phyloP scores from a whole-genome alignment of 1,140 invertebrate genomes.

The Caenorhabditis tropicalis region DNA sequence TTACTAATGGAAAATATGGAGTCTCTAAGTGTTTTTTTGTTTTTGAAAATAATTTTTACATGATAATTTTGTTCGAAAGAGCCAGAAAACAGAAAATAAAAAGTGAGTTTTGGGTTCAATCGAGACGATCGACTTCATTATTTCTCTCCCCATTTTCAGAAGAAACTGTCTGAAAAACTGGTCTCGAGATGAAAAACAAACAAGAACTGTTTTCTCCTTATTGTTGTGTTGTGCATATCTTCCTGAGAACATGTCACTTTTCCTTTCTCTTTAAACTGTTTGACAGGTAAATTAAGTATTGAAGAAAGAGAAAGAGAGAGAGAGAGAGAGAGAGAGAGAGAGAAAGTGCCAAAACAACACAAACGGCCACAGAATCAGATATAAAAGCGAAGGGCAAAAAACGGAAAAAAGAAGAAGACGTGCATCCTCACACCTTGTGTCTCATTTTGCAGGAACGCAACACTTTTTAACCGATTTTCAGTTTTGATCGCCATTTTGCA shows the following conservation, averaged over 20 bases:
- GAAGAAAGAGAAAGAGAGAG: background rate
- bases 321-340: background rate
- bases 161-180: background rate
- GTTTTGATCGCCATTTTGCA: conserved; percentile 38
- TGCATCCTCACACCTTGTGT: background rate
- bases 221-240: conserved; percentile 8
- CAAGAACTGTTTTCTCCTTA: background rate
- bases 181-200: background rate
- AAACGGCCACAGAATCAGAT: conserved; percentile 35
- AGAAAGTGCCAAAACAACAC: conserved; percentile 42
- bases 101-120: too few relatives aligned
- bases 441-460: conserved; percentile 11
- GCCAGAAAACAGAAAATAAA: background rate
- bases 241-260: background rate
- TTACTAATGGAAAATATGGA: background rate
- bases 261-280: background rate
- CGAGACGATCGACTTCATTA: background rate
- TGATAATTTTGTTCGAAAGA: background rate
- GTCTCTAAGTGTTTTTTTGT: too few relatives aligned
- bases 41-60: too few relatives aligned
- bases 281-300: background rate
- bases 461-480: conserved; percentile 33
- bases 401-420: background rate
- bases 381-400: conserved; percentile 36
- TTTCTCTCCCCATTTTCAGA: background rate